A percentile compares a stretch with the other conserved stretches of the same genome.
Evolutionary conservation across 2,888 invertebrate genomes (phyloP).

Genomic region (Arenicola marina): DNA sequence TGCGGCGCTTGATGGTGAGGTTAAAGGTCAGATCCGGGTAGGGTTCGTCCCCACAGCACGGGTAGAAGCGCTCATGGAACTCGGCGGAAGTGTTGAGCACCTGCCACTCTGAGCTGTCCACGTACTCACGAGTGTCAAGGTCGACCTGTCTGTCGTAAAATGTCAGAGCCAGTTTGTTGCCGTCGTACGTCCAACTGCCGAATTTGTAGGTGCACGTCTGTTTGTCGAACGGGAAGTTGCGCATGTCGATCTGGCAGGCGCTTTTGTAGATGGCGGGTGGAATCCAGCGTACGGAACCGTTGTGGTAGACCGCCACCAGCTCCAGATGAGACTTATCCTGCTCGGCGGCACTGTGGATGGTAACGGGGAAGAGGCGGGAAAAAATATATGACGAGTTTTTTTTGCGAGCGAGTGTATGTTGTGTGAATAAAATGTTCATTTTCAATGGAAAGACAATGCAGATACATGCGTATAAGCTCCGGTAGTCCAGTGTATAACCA

Average conservation of each 20-base stretch:
- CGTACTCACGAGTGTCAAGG: conserved; percentile 16
- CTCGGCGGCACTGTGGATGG: conserved; percentile 23
- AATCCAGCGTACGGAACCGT: conserved; percentile 48
- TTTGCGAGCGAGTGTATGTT: background rate
- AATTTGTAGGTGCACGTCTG: conserved; percentile 58
- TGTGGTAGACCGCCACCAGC: conserved; percentile 40
- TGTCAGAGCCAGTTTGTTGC: conserved; percentile 37
- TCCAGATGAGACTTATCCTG: conserved; percentile 25
- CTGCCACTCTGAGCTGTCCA: conserved; percentile 31
- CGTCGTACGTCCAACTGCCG: conserved; percentile 59
- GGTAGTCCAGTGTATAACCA: too few relatives aligned
- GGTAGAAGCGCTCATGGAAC: conserved; percentile 20
- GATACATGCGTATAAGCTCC: too few relatives aligned
- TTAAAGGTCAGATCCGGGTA: conserved; percentile 33
- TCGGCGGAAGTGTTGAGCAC: conserved; percentile 16
- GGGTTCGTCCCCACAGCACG: conserved; percentile 34
- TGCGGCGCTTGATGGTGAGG: conserved; percentile 24
- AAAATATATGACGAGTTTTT: background rate
- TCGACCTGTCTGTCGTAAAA: conserved; percentile 37
- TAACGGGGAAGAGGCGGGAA: too few relatives aligned
- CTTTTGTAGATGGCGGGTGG: conserved; percentile 57
- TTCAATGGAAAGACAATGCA: too few relatives aligned
- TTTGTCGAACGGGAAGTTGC: conserved; percentile 59
- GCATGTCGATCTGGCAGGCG: conserved; percentile 56
- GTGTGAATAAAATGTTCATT: too few relatives aligned